Percentiles rank a stretch among this genome's conserved stretches.
These are phyloP conservation scores for Gorsachius magnificus DNA, from an alignment of 2,797 vertebrate genomes.

Conservation along the genomic window DNA sequence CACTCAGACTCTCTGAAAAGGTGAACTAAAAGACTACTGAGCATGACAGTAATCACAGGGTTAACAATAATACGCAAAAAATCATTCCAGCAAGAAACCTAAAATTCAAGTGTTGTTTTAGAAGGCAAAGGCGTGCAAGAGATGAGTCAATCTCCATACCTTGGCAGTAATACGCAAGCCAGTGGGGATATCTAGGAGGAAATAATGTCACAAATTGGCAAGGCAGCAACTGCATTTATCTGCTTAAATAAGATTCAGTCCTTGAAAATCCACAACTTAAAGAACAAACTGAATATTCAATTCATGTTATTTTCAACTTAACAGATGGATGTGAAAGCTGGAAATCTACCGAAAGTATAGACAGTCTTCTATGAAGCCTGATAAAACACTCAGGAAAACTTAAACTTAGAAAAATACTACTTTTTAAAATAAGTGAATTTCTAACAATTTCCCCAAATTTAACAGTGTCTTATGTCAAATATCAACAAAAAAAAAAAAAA, in stretches of 20 bases:
- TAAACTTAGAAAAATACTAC: neutral
- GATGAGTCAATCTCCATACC: neutral
- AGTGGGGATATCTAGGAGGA: conserved; percentile 7
- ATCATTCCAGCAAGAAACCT: neutral
- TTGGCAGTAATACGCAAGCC: neutral
- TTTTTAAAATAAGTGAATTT: neutral
- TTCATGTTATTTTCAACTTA: conserved; percentile 42
- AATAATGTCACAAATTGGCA: conserved; percentile 22
- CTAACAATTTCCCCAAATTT: neutral
- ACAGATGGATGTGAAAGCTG: conserved; percentile 52
- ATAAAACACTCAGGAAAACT: neutral
- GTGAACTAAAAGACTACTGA: neutral
- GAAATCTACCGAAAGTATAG: conserved; percentile 26
- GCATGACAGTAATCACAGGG: neutral
- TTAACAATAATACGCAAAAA: neutral
- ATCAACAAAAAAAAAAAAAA: neutral
- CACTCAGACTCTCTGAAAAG: neutral
- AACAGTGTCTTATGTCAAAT: neutral
- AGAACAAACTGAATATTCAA: conserved; percentile 56
- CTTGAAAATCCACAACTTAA: conserved; percentile 16
- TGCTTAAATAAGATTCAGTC: conserved; percentile 11
- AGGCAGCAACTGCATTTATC: neutral
- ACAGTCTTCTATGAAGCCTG: neutral
- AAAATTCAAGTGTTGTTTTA: neutral
- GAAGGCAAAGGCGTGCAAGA: neutral